Base-by-base conservation (phyloP, 2,113 vertebrate genomes). In the Halcyon malimbica region DNA sequence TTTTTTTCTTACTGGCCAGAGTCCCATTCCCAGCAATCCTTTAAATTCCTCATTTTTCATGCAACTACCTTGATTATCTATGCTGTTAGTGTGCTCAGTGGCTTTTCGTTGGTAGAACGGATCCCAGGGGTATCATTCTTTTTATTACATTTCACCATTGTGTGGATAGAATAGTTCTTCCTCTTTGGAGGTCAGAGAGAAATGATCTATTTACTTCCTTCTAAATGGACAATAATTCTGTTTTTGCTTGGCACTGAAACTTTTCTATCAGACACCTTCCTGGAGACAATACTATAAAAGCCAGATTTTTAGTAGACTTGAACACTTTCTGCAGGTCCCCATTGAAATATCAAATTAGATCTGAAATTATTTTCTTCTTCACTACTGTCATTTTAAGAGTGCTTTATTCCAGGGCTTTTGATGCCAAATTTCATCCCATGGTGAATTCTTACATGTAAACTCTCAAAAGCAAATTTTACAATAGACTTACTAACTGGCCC, bases 1-100 rank as follows among this genome's bases (percentile, higher is more conserved):
- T 84, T 69, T 50, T 68, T 78, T 90, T 88, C 33, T 87, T 94
- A 85, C 81, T 96, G 91, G 84, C 90, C 81, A 28, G 86, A 68
- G 71, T 96, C 85, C 79, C 71, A 74, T 93, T 96, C 44, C 62
- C 91, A 91, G 83, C 92, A 97, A 97, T 92, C 65, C 50, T 96
- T 93, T 88, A 94, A 83, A 93, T 96, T 95, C 53, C 65, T 92
- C 88, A 96, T 96, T 96, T 94, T 68, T 96, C 71, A 71, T 94
- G 78, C 84, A 96, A 84, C 53, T 95, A 18, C 95, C 82, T 95
- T 96, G 92, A 94, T 97, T 96, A 92, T 96, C 89, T 96, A 71
- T 93, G 68, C 83, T 83, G 65, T 76, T 94, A 67, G 83, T 85
- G 50, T 67, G 44, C 84, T 96, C 89, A 71, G 93, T 93, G 65